Conservation (phyloP, 2,797 vertebrate genomes). For the Gallinago stenura region DNA sequence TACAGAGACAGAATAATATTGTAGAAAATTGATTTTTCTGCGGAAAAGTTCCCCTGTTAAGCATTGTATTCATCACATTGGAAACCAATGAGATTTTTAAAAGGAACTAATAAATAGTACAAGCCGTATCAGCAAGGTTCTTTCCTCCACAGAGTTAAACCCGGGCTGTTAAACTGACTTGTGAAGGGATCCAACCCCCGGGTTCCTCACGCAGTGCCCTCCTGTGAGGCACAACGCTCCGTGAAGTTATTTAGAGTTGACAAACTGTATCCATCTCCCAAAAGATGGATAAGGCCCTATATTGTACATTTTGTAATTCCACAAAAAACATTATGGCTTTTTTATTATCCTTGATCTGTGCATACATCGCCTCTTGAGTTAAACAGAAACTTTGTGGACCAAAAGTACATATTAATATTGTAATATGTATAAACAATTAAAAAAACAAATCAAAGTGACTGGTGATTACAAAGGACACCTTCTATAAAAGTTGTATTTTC, state of each 20-base stretch:
- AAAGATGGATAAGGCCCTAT: neutral
- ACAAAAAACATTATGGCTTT: neutral
- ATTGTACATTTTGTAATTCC: neutral
- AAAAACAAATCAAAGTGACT: neutral
- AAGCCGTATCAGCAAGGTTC: conserved; percentile 17
- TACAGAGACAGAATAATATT: neutral
- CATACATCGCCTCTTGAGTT: neutral
- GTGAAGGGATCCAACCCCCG: neutral
- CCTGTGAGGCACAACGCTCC: neutral
- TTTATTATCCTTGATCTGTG: neutral
- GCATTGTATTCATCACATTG: neutral
- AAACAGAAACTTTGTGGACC: neutral
- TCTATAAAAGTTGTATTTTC: neutral
- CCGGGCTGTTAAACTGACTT: neutral
- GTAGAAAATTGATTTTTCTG: conserved; percentile 42
- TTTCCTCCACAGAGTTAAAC: conserved; percentile 9
- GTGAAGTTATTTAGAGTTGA: conserved; percentile 24
- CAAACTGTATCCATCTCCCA: neutral
- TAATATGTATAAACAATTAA: neutral
- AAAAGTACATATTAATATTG: neutral
- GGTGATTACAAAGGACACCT: neutral
- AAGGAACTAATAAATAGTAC: conserved; percentile 12
- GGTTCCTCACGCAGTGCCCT: neutral
- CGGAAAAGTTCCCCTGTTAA: conserved; percentile 22
- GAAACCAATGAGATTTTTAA: conserved; percentile 31